Conservation (phyloP, 2,888 invertebrate species). For the Athetis lepigone region DNA sequence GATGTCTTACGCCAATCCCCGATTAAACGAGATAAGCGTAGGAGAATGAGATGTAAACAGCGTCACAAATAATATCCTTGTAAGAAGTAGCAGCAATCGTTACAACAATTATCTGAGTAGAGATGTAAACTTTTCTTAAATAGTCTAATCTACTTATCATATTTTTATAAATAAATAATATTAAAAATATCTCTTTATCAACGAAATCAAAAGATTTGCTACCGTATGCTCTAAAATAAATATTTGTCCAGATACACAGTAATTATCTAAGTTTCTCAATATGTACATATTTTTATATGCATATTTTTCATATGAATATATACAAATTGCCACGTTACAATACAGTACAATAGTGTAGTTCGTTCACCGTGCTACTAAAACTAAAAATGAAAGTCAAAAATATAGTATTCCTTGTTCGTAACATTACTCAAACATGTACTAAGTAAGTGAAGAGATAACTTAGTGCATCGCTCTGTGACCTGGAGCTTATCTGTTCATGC, state of each 20-base stretch:
- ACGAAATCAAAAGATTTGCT: background rate
- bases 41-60: background rate
- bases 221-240: background rate
- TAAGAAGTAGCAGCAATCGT: background rate
- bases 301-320: too few species aligned
- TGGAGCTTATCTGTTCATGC: slow-evolving; percentile 29
- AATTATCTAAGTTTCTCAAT: background rate
- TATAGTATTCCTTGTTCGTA: slow-evolving; percentile 3
- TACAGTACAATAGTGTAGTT: too few species aligned
- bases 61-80: background rate
- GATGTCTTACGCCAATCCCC: background rate
- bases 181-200: background rate
- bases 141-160: too few species aligned
- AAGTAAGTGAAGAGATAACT: slow-evolving; percentile 29
- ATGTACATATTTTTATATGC: background rate
- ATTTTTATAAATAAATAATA: too few species aligned
- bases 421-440: slow-evolving; percentile 19
- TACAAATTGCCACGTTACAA: too few species aligned
- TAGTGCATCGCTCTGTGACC: slow-evolving; percentile 50
- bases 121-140: too few species aligned
- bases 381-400: background rate
- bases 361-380: background rate
- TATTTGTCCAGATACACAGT: slow-evolving; percentile 14
- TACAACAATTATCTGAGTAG: too few species aligned
- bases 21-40: background rate